These are phyloP conservation scores for Monochamus saltuarius DNA, from an alignment of 1,140 invertebrate species.

Conservation along the genomic window DNA sequence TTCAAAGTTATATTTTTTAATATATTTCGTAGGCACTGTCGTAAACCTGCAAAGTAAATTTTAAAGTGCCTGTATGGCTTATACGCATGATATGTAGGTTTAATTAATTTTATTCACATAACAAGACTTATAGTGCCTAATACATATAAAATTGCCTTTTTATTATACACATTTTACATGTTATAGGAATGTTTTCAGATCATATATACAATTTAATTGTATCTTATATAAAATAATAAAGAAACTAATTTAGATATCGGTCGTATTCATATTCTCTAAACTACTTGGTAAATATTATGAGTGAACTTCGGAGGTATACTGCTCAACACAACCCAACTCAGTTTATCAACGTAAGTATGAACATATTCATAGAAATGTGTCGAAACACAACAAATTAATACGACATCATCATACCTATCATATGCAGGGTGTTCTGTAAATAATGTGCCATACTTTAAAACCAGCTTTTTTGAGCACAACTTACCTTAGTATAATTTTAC, in stretches of 20 bases:
- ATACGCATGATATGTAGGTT: slow-evolving; percentile 8
- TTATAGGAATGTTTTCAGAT: slow-evolving; percentile 13
- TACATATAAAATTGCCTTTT: slow-evolving; percentile 16
- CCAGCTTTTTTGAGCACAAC: too few species aligned
- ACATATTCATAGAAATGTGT: too few species aligned
- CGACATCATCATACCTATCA: too few species aligned
- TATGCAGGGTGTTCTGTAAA: too few species aligned
- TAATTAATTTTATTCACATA: slow-evolving; percentile 8
- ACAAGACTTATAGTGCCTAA: slow-evolving; percentile 22
- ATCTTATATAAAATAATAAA: slow-evolving; percentile 10
- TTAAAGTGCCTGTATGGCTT: slow-evolving; percentile 10
- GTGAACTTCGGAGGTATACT: too few species aligned
- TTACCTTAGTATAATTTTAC: too few species aligned
- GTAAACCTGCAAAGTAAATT: neutral
- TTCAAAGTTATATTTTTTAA: slow-evolving; percentile 1
- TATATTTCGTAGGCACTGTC: slow-evolving; percentile 1
- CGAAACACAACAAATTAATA: too few species aligned
- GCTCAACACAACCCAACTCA: too few species aligned
- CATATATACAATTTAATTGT: slow-evolving; percentile 5
- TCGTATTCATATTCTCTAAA: neutral
- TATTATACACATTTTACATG: slow-evolving; percentile 6
- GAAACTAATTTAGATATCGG: slow-evolving; percentile 3
- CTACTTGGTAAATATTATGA: neutral
- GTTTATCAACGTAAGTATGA: too few species aligned
- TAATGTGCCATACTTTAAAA: too few species aligned